A percentile compares a stretch with the other conserved stretches of the same genome.
Evolutionary conservation across 2,113 vertebrate genomes (phyloP).

Genomic region (Upupa epops): DNA sequence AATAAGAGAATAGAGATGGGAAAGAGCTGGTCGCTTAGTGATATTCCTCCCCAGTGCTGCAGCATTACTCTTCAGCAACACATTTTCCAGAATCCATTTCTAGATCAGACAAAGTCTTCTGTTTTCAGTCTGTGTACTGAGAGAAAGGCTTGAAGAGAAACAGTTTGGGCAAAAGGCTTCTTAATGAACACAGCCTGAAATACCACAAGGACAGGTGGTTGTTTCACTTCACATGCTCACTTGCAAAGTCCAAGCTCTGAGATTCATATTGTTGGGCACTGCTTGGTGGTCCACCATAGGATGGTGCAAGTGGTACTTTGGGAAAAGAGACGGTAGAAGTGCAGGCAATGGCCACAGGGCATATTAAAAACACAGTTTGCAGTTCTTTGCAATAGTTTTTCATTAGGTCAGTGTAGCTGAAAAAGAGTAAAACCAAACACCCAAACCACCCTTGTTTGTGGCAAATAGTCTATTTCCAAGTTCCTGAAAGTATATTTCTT

Average conservation of each 20-base stretch:
- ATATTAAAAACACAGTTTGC: neutral
- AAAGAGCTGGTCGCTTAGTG: neutral
- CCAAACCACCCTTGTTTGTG: neutral
- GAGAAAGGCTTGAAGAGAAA: neutral
- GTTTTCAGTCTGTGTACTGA: neutral
- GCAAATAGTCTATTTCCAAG: neutral
- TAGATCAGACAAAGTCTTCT: neutral
- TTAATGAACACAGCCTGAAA: neutral
- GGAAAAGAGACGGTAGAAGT: neutral
- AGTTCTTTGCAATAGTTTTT: neutral
- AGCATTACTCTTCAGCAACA: neutral
- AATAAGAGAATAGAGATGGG: neutral
- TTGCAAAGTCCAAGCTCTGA: neutral
- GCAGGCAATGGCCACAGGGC: neutral
- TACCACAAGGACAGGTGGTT: neutral
- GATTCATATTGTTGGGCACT: neutral
- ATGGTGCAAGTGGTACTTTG: neutral
- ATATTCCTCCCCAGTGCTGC: neutral
- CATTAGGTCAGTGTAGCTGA: neutral
- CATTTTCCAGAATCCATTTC: constrained; percentile 12
- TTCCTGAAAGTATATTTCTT: neutral
- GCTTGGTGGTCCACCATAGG: too few species aligned
- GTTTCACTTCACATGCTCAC: neutral
- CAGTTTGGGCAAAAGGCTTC: neutral
- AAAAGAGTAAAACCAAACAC: neutral